Evolutionary conservation across 2,113 vertebrate species (phyloP), one percentile per base, ranked within the genome.

Genomic region (Pantherophis guttatus): DNA sequence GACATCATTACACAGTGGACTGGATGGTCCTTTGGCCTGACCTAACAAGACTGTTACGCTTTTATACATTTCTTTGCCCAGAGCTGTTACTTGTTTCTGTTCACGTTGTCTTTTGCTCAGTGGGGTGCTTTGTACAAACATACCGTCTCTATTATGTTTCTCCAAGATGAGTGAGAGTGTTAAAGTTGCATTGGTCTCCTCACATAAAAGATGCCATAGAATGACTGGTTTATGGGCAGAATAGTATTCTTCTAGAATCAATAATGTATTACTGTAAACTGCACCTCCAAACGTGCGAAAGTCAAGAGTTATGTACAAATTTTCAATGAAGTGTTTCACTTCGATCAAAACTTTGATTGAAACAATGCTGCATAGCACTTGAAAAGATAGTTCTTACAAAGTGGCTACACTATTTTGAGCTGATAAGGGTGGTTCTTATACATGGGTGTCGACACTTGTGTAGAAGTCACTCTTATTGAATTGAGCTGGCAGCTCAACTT

Each of bases 101-200:
- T 50, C 87, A 90, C n/a, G 88, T 91, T 91, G 70, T 12, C 52
- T 54, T 93, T 94, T 91, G 57, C 48, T 92, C 91, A 87, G 39
- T 90, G 92, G 91, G 89, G 44, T 3, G 23, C 90, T 44, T 92
- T 92, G 85, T 53, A 21, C 57, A 87, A 12, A 62, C 33, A 33
- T 50, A 55, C 0, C 8, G 3, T 54, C 11, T 39, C n/a, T 55
- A 3, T 39, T 91, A n/a, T 55, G 24, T 50, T 19, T 26, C 62
- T 57, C 17, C 9, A 87, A 92, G 86, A 62, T 54, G 26, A 13
- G 52, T n/a, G 52, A 53, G 50, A 54, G 12, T 10, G 9, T 87
- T 52, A 87, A 53, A 17, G 86, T 87, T 87, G 52, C 52, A 17
- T 54, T 87, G 17, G 33, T 53, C 52, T 87, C 86, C 24, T 54